Base-by-base conservation (phyloP, 2,797 vertebrate species). In the Takifugu rubripes region DNA sequence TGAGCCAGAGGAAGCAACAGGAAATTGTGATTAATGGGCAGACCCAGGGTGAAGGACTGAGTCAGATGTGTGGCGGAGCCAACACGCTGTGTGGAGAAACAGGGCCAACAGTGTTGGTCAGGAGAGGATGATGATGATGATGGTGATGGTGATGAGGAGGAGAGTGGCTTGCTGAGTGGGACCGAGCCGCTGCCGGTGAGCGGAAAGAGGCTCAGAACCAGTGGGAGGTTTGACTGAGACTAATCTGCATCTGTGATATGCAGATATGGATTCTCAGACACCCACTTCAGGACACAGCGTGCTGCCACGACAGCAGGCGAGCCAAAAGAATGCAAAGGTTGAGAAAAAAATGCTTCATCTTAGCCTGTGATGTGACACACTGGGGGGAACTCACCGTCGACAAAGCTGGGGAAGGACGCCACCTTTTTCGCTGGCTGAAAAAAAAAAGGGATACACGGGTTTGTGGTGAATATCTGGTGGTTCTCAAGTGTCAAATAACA, bases 381-480 rank as follows among this genome's bases (percentile, higher is more conserved):
- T 15, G 52, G 56, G 14, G 50, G 64, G 52, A 56, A 87, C 96
- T 95, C 89, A 99, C 97, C 97, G 77, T 98, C 97, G 56, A 99
- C 97, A 87, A 99, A 99, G 87, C 96, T 98, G 70, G 97, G 97
- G 81, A 98, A 99, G 1, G 96, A 92, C 16, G 96, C 89, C 45
- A 91, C 92, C 84, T 98, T 99, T 93, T 97, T 98, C 52, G 94
- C 92, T 85, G 95, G 92, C 92, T 91, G 74, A 25, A 85, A 45
- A n/a, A 43, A 43, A 43, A 43, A 43, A 42, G 15, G 16, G 43
- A 45, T 5, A 45, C 7, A 45, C 2, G 8, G 43, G 43, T 16
- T 45, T 17, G 15, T 43, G 12, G 43, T 45, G 15, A 45, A 17
- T 16, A 17, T 16, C 16, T 16, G 43, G 43, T 45, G 43, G 16